Evolutionary conservation across 2,113 vertebrate genomes (phyloP).

Genomic region (Cyanoderma ruficeps): DNA sequence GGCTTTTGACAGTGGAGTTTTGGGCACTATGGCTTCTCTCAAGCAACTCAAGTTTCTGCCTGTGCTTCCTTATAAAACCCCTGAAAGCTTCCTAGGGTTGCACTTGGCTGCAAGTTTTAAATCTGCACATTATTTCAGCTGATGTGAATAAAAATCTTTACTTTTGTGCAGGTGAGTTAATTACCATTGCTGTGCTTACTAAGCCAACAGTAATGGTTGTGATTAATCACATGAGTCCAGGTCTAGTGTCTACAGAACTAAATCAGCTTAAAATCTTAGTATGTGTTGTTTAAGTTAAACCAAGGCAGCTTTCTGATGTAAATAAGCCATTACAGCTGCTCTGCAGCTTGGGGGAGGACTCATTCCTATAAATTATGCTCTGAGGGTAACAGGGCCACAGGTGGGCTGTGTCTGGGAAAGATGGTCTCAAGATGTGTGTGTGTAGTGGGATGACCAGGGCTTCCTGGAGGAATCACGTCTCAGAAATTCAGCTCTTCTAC

Average conservation of each 20-base stretch:
- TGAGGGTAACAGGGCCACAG: not conserved
- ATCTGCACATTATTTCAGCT: not conserved
- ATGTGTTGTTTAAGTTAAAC: conserved; percentile 18
- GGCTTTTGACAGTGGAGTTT: fast-evolving
- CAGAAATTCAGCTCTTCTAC: not conserved
- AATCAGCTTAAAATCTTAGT: conserved; percentile 54
- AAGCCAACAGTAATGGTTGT: not conserved
- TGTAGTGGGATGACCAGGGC: not conserved
- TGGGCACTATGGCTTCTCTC: not conserved
- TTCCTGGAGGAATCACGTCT: not conserved
- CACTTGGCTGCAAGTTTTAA: not conserved
- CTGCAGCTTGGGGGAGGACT: not conserved
- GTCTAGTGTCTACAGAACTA: not conserved
- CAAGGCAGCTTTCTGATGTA: not conserved
- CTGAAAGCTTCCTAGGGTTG: not conserved
- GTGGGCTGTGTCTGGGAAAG: not conserved
- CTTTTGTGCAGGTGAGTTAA: not conserved
- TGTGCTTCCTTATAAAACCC: not conserved
- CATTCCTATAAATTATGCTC: not conserved
- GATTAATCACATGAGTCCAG: not conserved
- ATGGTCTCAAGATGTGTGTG: not conserved
- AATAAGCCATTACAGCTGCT: conserved; percentile 20
- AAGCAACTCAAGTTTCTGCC: not conserved
- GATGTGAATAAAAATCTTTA: not conserved
- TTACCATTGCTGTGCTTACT: not conserved